Conservation (phyloP, 2,113 vertebrate genomes). For the Catagonus wagneri region DNA sequence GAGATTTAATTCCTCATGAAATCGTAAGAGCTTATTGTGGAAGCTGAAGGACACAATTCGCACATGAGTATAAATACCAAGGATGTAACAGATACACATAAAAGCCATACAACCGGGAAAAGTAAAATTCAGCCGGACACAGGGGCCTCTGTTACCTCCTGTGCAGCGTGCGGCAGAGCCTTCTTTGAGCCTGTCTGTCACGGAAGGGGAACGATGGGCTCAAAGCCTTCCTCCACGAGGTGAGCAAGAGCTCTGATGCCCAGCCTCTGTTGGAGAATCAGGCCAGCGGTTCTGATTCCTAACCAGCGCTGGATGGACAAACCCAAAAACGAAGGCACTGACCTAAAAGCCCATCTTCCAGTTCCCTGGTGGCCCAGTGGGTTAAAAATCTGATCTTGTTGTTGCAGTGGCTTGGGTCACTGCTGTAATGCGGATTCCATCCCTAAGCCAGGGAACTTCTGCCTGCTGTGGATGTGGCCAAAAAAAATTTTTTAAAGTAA, state of each 20-base stretch:
- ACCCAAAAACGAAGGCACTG: not conserved
- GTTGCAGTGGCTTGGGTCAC: no score
- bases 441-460: no score
- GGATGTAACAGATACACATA: no score
- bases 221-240: not conserved
- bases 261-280: rapidly evolving
- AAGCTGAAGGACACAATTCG: not conserved
- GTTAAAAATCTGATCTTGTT: no score
- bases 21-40: not conserved
- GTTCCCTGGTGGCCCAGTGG: no score
- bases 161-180: rapidly evolving
- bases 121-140: not conserved
- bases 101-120: not conserved
- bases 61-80: not conserved
- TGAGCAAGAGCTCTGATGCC: not conserved
- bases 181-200: rapidly evolving
- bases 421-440: no score
- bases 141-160: not conserved
- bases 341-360: not conserved
- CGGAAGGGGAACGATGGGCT: rapidly evolving
- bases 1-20: not conserved
- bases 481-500: not conserved
- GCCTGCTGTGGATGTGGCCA: no score
- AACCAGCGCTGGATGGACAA: not conserved
- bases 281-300: not conserved